These are phyloP conservation scores for Drosophila aldrichi DNA, from an alignment of 2,888 invertebrate genomes.

Conservation along the genomic window DNA sequence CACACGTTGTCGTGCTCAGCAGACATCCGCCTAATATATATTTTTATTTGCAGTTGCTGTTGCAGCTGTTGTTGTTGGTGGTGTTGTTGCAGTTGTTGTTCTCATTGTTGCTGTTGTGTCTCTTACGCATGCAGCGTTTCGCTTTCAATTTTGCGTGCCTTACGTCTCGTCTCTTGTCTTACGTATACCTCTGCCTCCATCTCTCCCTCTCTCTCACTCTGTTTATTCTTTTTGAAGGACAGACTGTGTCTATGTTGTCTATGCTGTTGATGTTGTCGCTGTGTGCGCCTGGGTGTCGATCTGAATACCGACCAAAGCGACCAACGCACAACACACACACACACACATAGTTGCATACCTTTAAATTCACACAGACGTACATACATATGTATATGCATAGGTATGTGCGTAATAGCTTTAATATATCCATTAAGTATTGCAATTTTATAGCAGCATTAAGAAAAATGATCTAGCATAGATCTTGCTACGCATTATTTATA, in stretches of 20 bases:
- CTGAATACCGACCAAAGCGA: conserved; percentile 68
- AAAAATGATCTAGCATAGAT: neutral
- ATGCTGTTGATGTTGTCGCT: conserved; percentile 32
- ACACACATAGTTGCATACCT: conserved; percentile 18
- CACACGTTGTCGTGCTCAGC: conserved; percentile 54
- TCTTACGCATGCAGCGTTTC: conserved; percentile 71
- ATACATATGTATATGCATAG: neutral
- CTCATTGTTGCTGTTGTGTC: conserved; percentile 29
- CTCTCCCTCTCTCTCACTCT: neutral
- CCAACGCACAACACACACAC: conserved; percentile 47
- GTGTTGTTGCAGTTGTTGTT: conserved; percentile 6
- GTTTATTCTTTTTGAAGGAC: conserved; percentile 76
- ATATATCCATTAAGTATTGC: conserved; percentile 20
- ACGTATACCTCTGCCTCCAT: neutral
- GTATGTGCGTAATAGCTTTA: neutral
- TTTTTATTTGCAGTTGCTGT: conserved; percentile 34
- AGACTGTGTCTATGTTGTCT: conserved; percentile 49
- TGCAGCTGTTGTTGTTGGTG: conserved; percentile 33
- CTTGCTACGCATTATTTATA: conserved; percentile 22
- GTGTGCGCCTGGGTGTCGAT: conserved; percentile 69
- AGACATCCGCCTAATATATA: conserved; percentile 58
- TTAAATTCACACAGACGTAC: conserved; percentile 1
- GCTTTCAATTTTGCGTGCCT: conserved; percentile 69
- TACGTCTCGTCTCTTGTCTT: conserved; percentile 22
- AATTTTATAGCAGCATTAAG: conserved; percentile 18